phyloP scores from a whole-genome alignment of 2,797 vertebrate species.

The Sphenopsis melanotis region DNA sequence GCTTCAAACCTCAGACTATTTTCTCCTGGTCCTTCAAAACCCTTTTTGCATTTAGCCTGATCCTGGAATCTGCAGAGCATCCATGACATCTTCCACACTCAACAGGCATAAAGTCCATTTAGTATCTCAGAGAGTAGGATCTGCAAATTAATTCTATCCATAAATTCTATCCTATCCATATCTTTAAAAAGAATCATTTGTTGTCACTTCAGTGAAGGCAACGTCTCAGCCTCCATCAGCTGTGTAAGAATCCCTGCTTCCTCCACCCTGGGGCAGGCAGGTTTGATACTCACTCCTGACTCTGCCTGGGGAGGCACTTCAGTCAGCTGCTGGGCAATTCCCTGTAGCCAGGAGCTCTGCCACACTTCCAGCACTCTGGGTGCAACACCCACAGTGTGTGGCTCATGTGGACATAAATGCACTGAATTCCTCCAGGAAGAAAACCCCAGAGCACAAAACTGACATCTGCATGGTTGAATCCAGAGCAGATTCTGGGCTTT shows the following conservation, averaged over 20 bases:
- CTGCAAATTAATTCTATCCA: background rate
- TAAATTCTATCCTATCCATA: too few species aligned
- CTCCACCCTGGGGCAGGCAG: background rate
- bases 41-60: background rate
- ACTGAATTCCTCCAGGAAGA: background rate
- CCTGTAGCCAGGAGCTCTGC: background rate
- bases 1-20: background rate
- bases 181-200: background rate
- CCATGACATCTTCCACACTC: background rate
- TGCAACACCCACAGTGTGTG: background rate
- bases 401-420: background rate
- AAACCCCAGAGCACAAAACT: background rate
- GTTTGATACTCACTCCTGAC: background rate
- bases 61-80: background rate
- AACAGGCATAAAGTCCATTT: background rate
- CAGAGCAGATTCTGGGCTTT: background rate
- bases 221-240: background rate
- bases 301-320: background rate
- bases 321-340: background rate
- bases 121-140: background rate
- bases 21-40: background rate
- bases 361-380: background rate
- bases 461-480: background rate
- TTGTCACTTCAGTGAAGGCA: background rate
- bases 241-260: background rate